Evolutionary conservation across 2,113 vertebrate genomes (phyloP), one percentile per base, ranked within the genome.

Genomic region (Artemisiospiza belli): DNA sequence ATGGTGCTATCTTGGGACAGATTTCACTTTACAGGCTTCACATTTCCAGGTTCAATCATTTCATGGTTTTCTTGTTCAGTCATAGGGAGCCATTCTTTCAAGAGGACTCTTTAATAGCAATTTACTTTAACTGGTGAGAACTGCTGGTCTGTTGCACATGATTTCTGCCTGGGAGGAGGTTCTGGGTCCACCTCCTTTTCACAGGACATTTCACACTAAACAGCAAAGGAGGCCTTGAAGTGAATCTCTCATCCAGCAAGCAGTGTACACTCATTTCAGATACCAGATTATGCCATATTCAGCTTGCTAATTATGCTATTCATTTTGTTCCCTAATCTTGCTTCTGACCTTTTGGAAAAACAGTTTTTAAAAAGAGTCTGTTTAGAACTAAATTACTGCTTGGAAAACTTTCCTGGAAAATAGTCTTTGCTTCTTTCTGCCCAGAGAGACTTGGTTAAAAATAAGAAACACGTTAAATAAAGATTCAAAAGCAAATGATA

Each of bases 241-340:
- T 0, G 0, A 63, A 47, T 52, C 12, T 44, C 18, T 85, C 28
- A n/a, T 55, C 55, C 28, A 67, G 35, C 25, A 70, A 67, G 58
- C 24, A 70, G 27, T 9, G n/a, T 11, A 25, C 2, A 2, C 31
- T 87, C 15, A 33, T 92, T 91, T 92, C 30, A 64, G 61, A 79
- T 27, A 22, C 37, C 35, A 59, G 58, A 58, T 0, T 68, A 41
- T 0, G 2, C 9, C 51, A 12, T 25, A 25, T 76, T 70, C 78
- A 70, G 37, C 59, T 94, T 68, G 22, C 39, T 86, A 85, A 89
- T 80, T 87, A 85, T 14, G 28, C 25, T 68, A 25, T 35, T 90
- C 6, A 0, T 77, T 90, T 87, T 73, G 28, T 77, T 20, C 15
- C 35, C 21, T 73, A 0, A 3, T 43, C 43, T 90, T 83, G 51